phyloP scores from a whole-genome alignment of 2,888 invertebrate genomes.

The Eristalis tenax region DNA sequence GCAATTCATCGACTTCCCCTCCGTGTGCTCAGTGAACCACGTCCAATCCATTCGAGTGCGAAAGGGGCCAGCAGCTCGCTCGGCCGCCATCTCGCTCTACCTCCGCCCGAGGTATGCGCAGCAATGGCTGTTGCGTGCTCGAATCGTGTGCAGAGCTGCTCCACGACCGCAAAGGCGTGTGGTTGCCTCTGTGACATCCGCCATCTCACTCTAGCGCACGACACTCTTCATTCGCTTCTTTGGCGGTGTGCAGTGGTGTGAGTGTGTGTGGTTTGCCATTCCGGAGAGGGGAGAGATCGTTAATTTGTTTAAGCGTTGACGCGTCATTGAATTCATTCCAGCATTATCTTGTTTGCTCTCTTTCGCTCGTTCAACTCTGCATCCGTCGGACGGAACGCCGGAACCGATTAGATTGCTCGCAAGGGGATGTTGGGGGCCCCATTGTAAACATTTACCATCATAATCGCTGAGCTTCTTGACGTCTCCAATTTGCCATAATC shows the following conservation, averaged over 20 bases:
- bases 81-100: background rate
- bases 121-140: background rate
- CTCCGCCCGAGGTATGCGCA: background rate
- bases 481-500: conserved; percentile 63
- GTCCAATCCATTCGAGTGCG: conserved; percentile 55
- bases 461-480: conserved; percentile 55
- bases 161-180: background rate
- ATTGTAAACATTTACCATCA: conserved; percentile 23
- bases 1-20: conserved; percentile 66
- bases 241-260: conserved; percentile 35
- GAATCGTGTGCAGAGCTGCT: conserved; percentile 38
- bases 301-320: conserved; percentile 66
- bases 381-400: background rate
- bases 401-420: background rate
- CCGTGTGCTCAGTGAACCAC: conserved; percentile 6
- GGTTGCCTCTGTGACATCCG: background rate
- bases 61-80: conserved; percentile 31
- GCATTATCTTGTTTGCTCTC: conserved; percentile 58
- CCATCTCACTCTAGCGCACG: background rate
- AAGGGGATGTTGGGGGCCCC: background rate
- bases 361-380: background rate
- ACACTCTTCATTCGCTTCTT: background rate
- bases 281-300: conserved; percentile 27
- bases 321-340: conserved; percentile 64
- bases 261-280: conserved; percentile 2